Conservation (phyloP, 2,113 vertebrate genomes). For the Vidua macroura region DNA sequence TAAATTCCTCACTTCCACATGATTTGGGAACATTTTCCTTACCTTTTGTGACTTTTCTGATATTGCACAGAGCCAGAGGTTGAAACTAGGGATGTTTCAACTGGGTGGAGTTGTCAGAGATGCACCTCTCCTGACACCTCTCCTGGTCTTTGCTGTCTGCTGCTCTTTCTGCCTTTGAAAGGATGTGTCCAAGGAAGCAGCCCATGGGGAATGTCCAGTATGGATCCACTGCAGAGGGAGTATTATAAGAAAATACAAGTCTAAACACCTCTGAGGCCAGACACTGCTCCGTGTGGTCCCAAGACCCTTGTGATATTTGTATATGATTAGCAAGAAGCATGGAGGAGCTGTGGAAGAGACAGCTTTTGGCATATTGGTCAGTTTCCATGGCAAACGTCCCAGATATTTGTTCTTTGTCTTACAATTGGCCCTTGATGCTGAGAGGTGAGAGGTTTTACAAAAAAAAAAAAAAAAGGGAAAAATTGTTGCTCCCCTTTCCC, state of each 20-base stretch:
- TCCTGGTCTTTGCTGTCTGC: not conserved
- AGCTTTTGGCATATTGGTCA: not conserved
- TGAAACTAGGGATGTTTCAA: not conserved
- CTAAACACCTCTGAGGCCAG: not conserved
- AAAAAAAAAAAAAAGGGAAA: not conserved
- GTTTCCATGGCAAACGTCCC: not conserved
- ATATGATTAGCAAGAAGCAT: not conserved
- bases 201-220: not conserved
- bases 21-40: conserved; percentile 30
- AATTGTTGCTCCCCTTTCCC: not conserved
- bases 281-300: rapidly evolving
- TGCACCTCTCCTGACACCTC: not conserved
- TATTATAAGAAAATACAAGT: not conserved
- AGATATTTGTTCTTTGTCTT: not conserved
- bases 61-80: not conserved
- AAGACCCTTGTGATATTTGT: not conserved
- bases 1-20: conserved; percentile 59
- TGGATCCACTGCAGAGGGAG: not conserved
- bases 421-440: not conserved
- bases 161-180: not conserved
- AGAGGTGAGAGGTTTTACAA: not conserved
- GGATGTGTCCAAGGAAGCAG: not conserved
- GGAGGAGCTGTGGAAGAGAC: not conserved
- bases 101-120: not conserved
- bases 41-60: conserved; percentile 5